Evolutionary conservation across 2,888 invertebrate genomes (phyloP).

Genomic region (Dorcus hopei): DNA sequence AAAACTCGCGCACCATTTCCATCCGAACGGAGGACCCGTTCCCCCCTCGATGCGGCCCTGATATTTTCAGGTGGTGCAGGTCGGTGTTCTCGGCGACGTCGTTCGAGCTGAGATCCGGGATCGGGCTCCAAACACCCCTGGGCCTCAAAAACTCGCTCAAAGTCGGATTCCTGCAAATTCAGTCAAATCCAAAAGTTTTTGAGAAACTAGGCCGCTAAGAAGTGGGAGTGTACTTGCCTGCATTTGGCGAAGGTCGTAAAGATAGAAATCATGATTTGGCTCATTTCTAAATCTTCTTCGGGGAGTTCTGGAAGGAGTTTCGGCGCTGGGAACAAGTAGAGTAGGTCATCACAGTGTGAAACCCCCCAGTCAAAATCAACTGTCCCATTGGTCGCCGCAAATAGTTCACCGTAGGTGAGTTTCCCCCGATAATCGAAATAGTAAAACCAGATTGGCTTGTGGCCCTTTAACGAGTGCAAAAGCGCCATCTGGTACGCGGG

Average conservation of each 20-base stretch:
- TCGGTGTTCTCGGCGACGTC: conserved; percentile 21
- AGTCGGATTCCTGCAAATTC: neutral
- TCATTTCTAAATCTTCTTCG: conserved; percentile 41
- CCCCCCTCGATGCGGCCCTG: conserved; percentile 10
- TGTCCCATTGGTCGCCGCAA: conserved; percentile 40
- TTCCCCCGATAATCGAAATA: conserved; percentile 51
- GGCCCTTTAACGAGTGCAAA: conserved; percentile 37
- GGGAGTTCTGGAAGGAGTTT: conserved; percentile 45
- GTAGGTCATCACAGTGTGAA: conserved; percentile 55
- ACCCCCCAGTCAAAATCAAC: conserved; percentile 42
- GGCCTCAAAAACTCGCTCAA: neutral
- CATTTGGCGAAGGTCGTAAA: conserved; percentile 52
- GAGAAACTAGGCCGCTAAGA: no score
- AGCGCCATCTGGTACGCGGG: conserved; percentile 46
- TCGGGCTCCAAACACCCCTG: neutral
- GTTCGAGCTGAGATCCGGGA: conserved; percentile 7
- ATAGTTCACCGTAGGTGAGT: conserved; percentile 47
- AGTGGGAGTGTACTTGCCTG: conserved; percentile 41
- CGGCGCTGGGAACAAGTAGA: conserved; percentile 52
- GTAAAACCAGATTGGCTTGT: conserved; percentile 50
- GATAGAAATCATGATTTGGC: conserved; percentile 44
- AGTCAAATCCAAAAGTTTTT: neutral
- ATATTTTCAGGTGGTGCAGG: conserved; percentile 28
- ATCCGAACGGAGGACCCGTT: neutral
- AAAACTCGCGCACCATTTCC: neutral